Percentiles rank a stretch among this genome's conserved stretches.
Evolutionary conservation across 2,797 vertebrate genomes (phyloP).

Genomic region (Pogoniulus pusillus): DNA sequence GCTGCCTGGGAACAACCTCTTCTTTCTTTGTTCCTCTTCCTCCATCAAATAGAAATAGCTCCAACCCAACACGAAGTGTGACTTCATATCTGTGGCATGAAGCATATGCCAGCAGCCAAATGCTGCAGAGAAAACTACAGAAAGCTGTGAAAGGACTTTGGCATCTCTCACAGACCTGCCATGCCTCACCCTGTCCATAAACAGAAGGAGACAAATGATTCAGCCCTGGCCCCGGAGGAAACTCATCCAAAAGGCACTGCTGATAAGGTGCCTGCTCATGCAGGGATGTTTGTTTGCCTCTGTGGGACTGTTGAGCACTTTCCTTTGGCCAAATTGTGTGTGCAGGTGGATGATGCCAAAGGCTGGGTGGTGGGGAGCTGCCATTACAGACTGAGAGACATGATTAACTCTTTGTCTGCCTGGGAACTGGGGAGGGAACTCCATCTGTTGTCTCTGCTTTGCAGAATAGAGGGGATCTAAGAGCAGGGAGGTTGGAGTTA

Average conservation of each 20-base stretch:
- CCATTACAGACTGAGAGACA: background rate
- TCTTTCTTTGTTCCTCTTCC: background rate
- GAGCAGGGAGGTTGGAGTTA: too few species aligned
- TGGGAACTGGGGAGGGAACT: background rate
- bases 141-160: background rate
- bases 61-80: background rate
- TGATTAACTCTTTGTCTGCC: background rate
- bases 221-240: background rate
- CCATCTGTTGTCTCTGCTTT: background rate
- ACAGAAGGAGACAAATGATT: background rate
- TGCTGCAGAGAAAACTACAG: background rate
- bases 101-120: background rate
- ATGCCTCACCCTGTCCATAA: conserved; percentile 49
- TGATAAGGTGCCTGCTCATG: background rate
- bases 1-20: background rate
- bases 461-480: background rate
- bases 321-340: background rate
- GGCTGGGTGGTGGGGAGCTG: background rate
- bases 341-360: background rate
- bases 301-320: background rate
- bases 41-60: background rate
- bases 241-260: background rate
- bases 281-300: background rate
- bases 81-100: background rate
- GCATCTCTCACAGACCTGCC: background rate